A percentile compares a stretch with the other conserved stretches of the same genome.
phyloP scores from a whole-genome alignment of 1,140 invertebrate genomes.

The Cydia fagiglandana region DNA sequence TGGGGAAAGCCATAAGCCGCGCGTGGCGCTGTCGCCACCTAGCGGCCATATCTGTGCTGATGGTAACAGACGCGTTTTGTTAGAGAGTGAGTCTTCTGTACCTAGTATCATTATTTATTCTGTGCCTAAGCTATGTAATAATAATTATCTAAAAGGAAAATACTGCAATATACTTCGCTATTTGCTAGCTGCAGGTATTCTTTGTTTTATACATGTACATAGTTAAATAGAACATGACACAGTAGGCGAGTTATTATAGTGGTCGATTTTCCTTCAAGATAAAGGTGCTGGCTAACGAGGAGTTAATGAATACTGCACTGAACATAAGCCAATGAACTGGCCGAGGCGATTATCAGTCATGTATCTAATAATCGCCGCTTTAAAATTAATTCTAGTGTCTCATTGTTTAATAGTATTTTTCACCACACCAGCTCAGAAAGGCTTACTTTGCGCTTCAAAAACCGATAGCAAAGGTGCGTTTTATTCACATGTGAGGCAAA shows the following conservation, averaged over 20 bases:
- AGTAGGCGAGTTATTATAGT: not conserved
- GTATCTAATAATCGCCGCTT: not conserved
- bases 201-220: not conserved
- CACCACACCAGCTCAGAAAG: too few relatives aligned
- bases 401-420: too few relatives aligned
- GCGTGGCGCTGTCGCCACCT: too few relatives aligned
- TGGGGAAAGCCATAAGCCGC: too few relatives aligned
- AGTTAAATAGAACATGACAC: conserved; percentile 9
- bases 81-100: too few relatives aligned
- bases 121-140: not conserved
- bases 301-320: not conserved
- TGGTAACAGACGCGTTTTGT: too few relatives aligned
- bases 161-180: not conserved
- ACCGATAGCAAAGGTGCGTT: too few relatives aligned
- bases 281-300: not conserved
- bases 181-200: not conserved
- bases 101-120: too few relatives aligned
- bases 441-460: too few relatives aligned
- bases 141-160: conserved; percentile 5
- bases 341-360: not conserved
- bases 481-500: too few relatives aligned
- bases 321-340: conserved; percentile 10
- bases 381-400: not conserved
- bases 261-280: conserved; percentile 7
- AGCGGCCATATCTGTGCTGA: too few relatives aligned